Evolutionary conservation across 2,888 invertebrate genomes (phyloP).

Genomic region (Charanyca ferruginea): DNA sequence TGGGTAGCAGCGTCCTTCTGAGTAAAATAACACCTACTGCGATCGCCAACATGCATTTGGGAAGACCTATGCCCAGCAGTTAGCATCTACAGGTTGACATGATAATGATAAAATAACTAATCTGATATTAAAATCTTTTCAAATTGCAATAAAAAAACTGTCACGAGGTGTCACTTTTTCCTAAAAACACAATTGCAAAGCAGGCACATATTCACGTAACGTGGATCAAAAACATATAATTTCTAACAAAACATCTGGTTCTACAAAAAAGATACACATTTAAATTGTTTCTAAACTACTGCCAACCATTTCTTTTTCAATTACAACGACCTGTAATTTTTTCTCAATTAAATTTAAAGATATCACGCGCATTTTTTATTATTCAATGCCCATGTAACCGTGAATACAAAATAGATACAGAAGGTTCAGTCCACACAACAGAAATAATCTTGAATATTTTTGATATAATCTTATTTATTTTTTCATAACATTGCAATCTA

Average conservation of each 20-base stretch:
- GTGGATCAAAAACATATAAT: neutral
- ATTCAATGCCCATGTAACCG: slow-evolving; percentile 22
- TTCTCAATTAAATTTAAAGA: slow-evolving; percentile 27
- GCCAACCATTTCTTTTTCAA: slow-evolving; percentile 31
- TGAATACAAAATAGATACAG: neutral
- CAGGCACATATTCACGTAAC: slow-evolving; percentile 23
- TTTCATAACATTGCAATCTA: no score
- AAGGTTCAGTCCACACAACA: slow-evolving; percentile 21
- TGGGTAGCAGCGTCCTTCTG: no score
- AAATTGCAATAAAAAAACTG: neutral
- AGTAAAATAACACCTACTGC: no score
- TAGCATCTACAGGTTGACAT: no score
- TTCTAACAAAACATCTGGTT: slow-evolving; percentile 3
- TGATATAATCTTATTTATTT: no score
- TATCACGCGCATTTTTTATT: slow-evolving; percentile 7
- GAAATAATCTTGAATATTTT: no score
- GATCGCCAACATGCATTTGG: no score
- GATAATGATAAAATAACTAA: no score
- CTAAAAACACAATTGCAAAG: slow-evolving; percentile 11
- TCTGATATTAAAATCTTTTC: neutral
- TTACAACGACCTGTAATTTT: slow-evolving; percentile 19
- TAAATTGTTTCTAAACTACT: slow-evolving; percentile 18
- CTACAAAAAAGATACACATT: neutral
- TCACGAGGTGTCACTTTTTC: neutral
- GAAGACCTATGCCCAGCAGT: no score